Evolutionary conservation across 2,797 vertebrate genomes (phyloP).

Genomic region (Austrolebias charrua): DNA sequence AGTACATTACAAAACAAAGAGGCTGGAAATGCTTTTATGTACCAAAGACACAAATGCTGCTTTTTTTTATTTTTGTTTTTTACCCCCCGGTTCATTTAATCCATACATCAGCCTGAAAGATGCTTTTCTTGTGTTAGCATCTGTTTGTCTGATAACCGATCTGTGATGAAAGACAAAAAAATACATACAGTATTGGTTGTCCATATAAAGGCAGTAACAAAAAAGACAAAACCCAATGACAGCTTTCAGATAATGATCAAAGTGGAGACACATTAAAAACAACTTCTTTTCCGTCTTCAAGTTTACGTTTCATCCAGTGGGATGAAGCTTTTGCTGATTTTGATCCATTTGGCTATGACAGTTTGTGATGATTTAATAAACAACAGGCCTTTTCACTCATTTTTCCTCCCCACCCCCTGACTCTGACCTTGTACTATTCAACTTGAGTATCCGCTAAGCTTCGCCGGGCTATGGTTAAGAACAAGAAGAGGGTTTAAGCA

Average conservation of each 20-base stretch:
- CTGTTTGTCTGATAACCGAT: conserved; percentile 50
- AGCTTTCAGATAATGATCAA: conserved; percentile 38
- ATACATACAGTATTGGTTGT: conserved; percentile 55
- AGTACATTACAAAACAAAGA: conserved; percentile 73
- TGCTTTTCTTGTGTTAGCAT: conserved; percentile 69
- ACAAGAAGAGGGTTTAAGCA: conserved; percentile 37
- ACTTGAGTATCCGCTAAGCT: conserved; percentile 38
- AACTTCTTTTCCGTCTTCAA: conserved; percentile 27
- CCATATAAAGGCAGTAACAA: conserved; percentile 53
- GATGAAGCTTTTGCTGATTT: conserved; percentile 15
- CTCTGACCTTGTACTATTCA: conserved; percentile 39
- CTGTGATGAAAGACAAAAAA: conserved; percentile 36
- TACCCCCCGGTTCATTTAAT: conserved; percentile 27
- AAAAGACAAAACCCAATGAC: conserved; percentile 54
- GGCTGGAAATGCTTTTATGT: conserved; percentile 63
- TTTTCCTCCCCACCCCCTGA: conserved; percentile 8
- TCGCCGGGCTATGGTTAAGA: conserved; percentile 34
- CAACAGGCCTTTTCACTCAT: conserved; percentile 26
- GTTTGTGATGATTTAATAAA: conserved; percentile 23
- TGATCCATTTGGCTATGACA: conserved; percentile 19
- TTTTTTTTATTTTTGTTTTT: conserved; percentile 44
- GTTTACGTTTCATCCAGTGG: conserved; percentile 17
- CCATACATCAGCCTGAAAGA: conserved; percentile 57
- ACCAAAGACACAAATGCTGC: conserved; percentile 49
- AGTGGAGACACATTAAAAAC: conserved; percentile 3